Evolutionary conservation across 2,797 vertebrate genomes (phyloP).

Genomic region (Nannoperca obscura): DNA sequence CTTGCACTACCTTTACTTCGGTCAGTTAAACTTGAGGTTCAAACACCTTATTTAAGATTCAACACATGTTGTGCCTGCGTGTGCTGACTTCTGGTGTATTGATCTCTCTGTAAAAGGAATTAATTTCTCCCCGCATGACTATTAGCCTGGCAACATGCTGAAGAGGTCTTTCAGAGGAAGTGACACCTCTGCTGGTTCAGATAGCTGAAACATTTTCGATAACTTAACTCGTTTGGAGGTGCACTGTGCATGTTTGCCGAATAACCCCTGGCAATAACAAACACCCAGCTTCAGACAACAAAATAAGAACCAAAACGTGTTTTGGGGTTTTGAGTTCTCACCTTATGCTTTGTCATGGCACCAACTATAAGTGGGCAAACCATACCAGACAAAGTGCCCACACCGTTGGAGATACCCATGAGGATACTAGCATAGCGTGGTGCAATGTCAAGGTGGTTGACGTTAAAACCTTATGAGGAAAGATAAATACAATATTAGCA

Average conservation of each 20-base stretch:
- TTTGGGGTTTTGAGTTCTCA: slow-evolving; percentile 42
- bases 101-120: too few species aligned
- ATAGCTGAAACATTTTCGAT: background rate
- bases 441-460: slow-evolving; percentile 95
- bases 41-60: background rate
- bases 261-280: background rate
- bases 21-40: background rate
- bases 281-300: background rate
- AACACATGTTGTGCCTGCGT: background rate
- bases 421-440: slow-evolving; percentile 94
- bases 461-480: slow-evolving; percentile 89
- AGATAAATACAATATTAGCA: background rate
- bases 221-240: background rate
- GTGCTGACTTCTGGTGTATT: background rate
- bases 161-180: background rate
- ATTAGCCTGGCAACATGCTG: background rate
- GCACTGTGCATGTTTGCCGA: background rate
- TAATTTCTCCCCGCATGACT: background rate
- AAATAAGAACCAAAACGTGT: background rate
- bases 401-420: slow-evolving; percentile 95
- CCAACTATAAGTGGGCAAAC: slow-evolving; percentile 94
- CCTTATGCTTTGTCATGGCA: slow-evolving; percentile 94
- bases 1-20: background rate
- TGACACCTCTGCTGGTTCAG: background rate
- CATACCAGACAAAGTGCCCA: slow-evolving; percentile 95